phyloP scores from a whole-genome alignment of 2,113 vertebrate genomes.

The Helogale parvula region DNA sequence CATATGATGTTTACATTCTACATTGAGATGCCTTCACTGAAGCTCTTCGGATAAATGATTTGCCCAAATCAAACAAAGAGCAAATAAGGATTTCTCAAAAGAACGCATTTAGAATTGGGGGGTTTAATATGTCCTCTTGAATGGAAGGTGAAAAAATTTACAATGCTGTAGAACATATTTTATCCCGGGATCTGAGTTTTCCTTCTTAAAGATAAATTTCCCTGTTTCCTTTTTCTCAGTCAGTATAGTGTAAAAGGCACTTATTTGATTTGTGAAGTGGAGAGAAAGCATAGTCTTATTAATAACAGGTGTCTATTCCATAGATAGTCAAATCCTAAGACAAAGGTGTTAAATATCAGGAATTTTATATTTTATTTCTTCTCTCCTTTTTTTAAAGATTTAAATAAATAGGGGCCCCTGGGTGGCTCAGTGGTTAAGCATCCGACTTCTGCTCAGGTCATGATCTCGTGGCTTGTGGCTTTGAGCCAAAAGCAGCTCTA shows the following conservation, averaged over 20 bases:
- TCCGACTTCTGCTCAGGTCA: too few relatives aligned
- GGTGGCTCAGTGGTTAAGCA: too few relatives aligned
- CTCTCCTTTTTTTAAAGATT: background rate
- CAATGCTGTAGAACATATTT: background rate
- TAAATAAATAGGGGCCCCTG: background rate
- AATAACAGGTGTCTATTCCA: background rate
- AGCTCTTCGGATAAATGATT: background rate
- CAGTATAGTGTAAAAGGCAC: background rate
- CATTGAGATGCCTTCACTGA: background rate
- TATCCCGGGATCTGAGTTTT: background rate
- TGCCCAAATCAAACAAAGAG: background rate
- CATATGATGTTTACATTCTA: background rate
- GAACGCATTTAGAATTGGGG: background rate
- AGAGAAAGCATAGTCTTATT: background rate
- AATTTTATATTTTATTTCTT: background rate
- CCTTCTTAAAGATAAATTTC: background rate
- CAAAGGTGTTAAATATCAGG: background rate
- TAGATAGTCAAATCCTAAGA: background rate
- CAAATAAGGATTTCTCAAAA: background rate
- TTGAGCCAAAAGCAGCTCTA: background rate
- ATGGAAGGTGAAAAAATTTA: background rate
- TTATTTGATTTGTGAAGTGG: background rate
- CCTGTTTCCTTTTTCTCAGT: background rate
- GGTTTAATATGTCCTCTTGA: background rate
- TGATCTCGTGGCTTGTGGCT: too few relatives aligned